Conservation (phyloP, 1,140 invertebrate species). For the Pseudomyrmex concolor region DNA sequence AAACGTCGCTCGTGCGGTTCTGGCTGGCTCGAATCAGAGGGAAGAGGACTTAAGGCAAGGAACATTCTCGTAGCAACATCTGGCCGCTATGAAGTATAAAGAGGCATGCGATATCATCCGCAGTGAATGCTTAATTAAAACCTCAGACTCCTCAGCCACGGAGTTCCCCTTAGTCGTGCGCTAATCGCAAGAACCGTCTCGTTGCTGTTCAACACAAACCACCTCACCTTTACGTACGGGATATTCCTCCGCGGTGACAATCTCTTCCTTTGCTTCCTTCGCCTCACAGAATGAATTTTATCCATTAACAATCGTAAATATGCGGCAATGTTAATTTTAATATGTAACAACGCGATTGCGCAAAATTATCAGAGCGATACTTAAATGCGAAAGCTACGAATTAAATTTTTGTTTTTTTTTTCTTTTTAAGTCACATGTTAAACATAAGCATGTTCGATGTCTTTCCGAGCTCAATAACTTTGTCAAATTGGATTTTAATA, state of each 20-base stretch:
- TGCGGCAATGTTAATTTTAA: too few relatives aligned
- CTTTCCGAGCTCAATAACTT: background rate
- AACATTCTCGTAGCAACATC: constrained; percentile 81
- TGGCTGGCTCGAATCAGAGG: constrained; percentile 49
- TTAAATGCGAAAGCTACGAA: background rate
- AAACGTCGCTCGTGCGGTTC: constrained; percentile 68
- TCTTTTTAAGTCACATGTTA: background rate
- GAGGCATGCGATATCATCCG: constrained; percentile 84
- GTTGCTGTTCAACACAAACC: constrained; percentile 76
- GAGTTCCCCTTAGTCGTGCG: constrained; percentile 74
- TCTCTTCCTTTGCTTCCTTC: constrained; percentile 6
- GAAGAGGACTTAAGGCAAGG: constrained; percentile 71
- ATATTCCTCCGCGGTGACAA: constrained; percentile 37
- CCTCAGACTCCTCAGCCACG: constrained; percentile 81
- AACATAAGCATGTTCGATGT: background rate
- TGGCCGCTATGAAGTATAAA: constrained; percentile 84
- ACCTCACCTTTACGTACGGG: constrained; percentile 46
- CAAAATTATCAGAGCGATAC: background rate
- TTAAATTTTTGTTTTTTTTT: background rate
- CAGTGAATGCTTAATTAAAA: constrained; percentile 85
- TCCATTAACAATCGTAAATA: background rate
- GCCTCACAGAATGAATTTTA: constrained; percentile 33
- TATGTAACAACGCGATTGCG: too few relatives aligned
- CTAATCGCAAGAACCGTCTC: constrained; percentile 81
- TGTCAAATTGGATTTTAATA: background rate